Evolutionary conservation across 2,113 vertebrate species (phyloP), one percentile per base, ranked within the genome.

Genomic region (Thalassarche chlororhynchos): DNA sequence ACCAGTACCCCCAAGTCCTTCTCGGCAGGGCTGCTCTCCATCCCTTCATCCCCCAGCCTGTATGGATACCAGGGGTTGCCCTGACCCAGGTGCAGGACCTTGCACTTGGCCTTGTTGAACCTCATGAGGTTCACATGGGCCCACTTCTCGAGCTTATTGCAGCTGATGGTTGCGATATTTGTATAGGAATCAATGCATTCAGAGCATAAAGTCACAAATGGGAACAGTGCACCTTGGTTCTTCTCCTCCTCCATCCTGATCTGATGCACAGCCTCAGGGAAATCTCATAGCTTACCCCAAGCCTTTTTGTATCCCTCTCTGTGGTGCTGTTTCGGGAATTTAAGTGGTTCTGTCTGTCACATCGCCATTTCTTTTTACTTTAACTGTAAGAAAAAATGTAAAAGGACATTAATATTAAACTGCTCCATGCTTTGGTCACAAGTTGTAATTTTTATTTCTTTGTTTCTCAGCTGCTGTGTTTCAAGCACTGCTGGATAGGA

Each of bases 31-130:
- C 71, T 57, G 40, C 31, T n/a, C 71, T 44, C 38, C 12, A 28
- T 26, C 24, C 52, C 38, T 5, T 28, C 47, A 20, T 29, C 47
- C 12, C 47, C 40, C 71, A 57, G 24, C 7, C 52, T 44, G 31
- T 19, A 4, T 15, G 1, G n/a, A 8, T 38, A 52, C 7, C 0
- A 3, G 54, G 54, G 54, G 24, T 10, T 47, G 42, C 25, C 25
- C 25, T 5, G 0, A 10, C 34, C 19, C 8, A 1, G 3, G 34
- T 7, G 34, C 74, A 60, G 42, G 34, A 77, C 34, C 55, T 4
- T 29, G 34, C 74, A 7, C 55, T 60, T 38, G 44, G 44, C 57
- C 44, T 40, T 62, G 46, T 25, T 51, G 21, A 32, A 32, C 29
- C 13, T 25, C 29, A 25, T 5, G 36, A 64, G 47, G 36, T 25